These are phyloP conservation scores for Parnassius orleans DNA, from an alignment of 2,888 invertebrate species.

Conservation along the genomic window DNA sequence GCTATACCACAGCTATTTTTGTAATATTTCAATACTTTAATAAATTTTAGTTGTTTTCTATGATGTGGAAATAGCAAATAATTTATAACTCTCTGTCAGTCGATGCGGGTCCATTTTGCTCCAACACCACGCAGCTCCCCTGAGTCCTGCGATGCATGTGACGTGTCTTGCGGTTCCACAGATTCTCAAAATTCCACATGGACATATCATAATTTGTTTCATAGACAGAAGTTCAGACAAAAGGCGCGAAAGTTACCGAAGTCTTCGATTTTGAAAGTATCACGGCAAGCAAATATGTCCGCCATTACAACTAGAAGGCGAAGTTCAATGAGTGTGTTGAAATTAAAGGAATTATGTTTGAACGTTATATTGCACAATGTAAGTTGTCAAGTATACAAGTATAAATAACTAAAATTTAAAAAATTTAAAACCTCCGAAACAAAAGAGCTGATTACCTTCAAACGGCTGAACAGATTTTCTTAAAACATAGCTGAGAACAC, in stretches of 20 bases:
- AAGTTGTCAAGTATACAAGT: slow-evolving; percentile 28
- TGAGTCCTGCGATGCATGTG: slow-evolving; percentile 39
- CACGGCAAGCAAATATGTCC: slow-evolving; percentile 42
- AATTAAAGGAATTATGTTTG: slow-evolving; percentile 78
- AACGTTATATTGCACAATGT: slow-evolving; percentile 80
- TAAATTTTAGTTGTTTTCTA: neutral
- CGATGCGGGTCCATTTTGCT: slow-evolving; percentile 68
- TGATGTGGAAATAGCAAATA: neutral
- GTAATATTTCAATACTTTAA: too few species aligned
- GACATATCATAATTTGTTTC: slow-evolving; percentile 29
- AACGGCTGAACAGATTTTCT: too few species aligned
- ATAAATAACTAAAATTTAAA: neutral
- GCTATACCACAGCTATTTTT: too few species aligned
- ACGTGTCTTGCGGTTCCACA: slow-evolving; percentile 32
- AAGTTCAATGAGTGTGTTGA: slow-evolving; percentile 48
- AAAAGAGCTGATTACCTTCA: neutral
- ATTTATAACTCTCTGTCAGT: slow-evolving; percentile 24
- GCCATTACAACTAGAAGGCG: slow-evolving; percentile 31
- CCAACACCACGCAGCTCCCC: slow-evolving; percentile 59
- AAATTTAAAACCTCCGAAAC: neutral
- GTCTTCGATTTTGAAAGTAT: slow-evolving; percentile 35
- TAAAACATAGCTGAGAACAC: too few species aligned
- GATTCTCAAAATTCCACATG: slow-evolving; percentile 30
- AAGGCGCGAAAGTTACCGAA: slow-evolving; percentile 24
- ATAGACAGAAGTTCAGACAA: slow-evolving; percentile 14